Evolutionary conservation across 1,140 invertebrate species (phyloP).

Genomic region (Conopomorpha cramerella): DNA sequence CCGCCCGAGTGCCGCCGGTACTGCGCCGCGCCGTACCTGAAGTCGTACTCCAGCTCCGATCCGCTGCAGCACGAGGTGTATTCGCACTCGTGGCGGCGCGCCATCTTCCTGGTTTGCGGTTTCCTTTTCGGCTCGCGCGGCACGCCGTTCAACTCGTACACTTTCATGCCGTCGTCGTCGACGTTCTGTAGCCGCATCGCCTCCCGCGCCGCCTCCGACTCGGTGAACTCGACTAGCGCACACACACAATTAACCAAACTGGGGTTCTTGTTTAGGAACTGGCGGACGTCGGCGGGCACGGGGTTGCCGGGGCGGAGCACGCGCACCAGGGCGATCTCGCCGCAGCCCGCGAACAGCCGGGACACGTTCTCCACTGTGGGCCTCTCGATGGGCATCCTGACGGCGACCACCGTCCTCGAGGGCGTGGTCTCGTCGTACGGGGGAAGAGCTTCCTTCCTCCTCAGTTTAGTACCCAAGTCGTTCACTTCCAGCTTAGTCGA

Average conservation of each 20-base stretch:
- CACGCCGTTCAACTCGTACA: conserved; percentile 64
- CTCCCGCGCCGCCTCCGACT: conserved; percentile 80
- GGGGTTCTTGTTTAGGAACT: conserved; percentile 89
- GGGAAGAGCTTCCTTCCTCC: conserved; percentile 82
- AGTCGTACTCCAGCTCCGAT: conserved; percentile 69
- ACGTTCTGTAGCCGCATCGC: conserved; percentile 68
- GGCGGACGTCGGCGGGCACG: conserved; percentile 84
- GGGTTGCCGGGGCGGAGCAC: conserved; percentile 85
- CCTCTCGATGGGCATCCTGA: conserved; percentile 81
- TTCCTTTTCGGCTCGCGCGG: conserved; percentile 64
- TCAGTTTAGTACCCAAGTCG: conserved; percentile 87
- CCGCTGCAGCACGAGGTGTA: conserved; percentile 70
- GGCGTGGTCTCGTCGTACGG: conserved; percentile 89
- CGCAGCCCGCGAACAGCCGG: conserved; percentile 83
- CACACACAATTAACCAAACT: conserved; percentile 82
- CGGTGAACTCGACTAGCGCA: conserved; percentile 88
- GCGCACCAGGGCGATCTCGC: conserved; percentile 85
- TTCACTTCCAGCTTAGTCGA: conserved; percentile 89
- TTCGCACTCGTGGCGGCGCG: conserved; percentile 47
- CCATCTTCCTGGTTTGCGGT: conserved; percentile 47
- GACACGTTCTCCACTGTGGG: conserved; percentile 86
- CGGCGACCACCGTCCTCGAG: conserved; percentile 87
- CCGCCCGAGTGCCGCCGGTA: conserved; percentile 64
- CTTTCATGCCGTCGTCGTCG: conserved; percentile 52
- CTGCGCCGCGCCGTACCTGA: conserved; percentile 55